These are phyloP conservation scores for Corythornis leucogaster DNA, from an alignment of 2,797 vertebrate species.

Conservation along the genomic window DNA sequence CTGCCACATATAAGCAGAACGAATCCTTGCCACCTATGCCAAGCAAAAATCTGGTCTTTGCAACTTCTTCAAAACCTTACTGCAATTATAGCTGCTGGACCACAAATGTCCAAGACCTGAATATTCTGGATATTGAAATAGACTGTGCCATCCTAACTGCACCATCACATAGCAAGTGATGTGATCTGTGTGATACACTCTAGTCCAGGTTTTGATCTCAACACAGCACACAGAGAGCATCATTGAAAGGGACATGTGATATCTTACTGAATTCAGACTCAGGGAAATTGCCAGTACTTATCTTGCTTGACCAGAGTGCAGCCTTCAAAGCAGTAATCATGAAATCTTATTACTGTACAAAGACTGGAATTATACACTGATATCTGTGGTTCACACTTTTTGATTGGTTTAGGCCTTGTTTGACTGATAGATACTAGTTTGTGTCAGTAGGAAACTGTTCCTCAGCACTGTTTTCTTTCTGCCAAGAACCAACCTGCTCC, in stretches of 20 bases:
- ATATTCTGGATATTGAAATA: slow-evolving; percentile 56
- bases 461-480: neutral
- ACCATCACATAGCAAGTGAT: slow-evolving; percentile 18
- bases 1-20: neutral
- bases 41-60: neutral
- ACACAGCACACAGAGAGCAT: slow-evolving; percentile 46
- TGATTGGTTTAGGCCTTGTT: slow-evolving; percentile 53
- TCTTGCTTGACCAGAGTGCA: slow-evolving; percentile 70
- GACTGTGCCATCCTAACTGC: slow-evolving; percentile 7
- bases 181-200: slow-evolving; percentile 66
- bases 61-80: neutral
- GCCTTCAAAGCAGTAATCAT: slow-evolving; percentile 68
- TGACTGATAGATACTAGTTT: slow-evolving; percentile 28
- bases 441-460: neutral
- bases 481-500: neutral
- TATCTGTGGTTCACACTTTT: slow-evolving; percentile 50
- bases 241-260: slow-evolving; percentile 61
- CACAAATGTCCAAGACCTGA: neutral
- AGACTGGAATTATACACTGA: slow-evolving; percentile 65
- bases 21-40: neutral
- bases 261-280: slow-evolving; percentile 57
- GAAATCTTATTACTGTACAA: slow-evolving; percentile 71
- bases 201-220: slow-evolving; percentile 65
- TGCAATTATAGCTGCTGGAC: neutral
- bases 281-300: slow-evolving; percentile 70